Percentiles rank a stretch among this genome's conserved stretches.
Evolutionary conservation across 2,113 vertebrate species (phyloP).

Genomic region (Aplodontia rufa): DNA sequence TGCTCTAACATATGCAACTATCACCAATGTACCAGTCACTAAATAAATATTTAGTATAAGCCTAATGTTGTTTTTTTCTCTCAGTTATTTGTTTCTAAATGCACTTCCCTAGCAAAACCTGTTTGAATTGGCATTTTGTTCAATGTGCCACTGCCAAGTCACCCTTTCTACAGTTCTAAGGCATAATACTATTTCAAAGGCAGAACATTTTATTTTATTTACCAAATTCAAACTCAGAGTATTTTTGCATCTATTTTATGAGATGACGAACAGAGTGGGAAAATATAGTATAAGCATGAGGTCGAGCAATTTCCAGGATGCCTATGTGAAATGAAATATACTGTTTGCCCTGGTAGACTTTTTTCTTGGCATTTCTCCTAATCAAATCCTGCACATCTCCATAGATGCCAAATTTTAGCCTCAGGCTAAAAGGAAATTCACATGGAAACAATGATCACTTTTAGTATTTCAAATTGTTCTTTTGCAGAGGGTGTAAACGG

Average conservation of each 20-base stretch:
- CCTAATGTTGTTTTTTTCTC: not conserved
- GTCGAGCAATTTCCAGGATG: not conserved
- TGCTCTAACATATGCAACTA: not conserved
- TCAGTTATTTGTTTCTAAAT: not conserved
- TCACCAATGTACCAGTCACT: not conserved
- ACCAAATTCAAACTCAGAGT: not conserved
- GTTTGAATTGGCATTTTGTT: not conserved
- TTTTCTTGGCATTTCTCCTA: not conserved
- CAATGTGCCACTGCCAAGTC: not conserved
- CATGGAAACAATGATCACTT: not conserved
- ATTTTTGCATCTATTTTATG: constrained; percentile 4
- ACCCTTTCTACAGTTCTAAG: not conserved
- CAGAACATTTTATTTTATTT: not conserved
- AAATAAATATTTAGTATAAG: not conserved
- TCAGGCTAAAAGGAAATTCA: constrained; percentile 15
- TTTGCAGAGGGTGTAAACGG: not conserved
- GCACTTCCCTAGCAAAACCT: not conserved
- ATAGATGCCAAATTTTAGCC: not conserved
- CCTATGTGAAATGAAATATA: not conserved
- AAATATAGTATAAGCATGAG: not conserved
- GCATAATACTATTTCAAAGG: not conserved
- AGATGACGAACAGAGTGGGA: not conserved
- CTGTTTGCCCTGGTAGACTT: not conserved
- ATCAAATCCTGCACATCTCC: not conserved
- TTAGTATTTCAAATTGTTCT: not conserved